Percentiles rank a stretch among this genome's conserved stretches.
Conservation (phyloP, 2,888 invertebrate genomes). For the Minunthozetes semirufus region DNA sequence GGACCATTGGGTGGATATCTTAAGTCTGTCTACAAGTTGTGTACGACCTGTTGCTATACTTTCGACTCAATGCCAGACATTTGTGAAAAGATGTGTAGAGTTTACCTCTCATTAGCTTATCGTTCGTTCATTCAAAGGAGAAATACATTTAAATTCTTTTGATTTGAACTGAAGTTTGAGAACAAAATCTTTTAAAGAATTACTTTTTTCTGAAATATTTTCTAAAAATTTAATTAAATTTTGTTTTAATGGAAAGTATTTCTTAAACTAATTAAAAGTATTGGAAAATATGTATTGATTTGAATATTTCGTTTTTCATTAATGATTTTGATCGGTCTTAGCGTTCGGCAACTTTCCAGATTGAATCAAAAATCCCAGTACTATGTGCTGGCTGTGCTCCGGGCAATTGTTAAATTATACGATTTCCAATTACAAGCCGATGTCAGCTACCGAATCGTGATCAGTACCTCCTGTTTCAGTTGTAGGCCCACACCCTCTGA, state of each 20-base stretch:
- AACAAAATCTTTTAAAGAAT: not conserved
- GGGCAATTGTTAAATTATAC: constrained; percentile 26
- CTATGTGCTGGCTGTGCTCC: not conserved
- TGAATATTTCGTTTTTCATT: constrained; percentile 20
- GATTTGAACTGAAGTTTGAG: not conserved
- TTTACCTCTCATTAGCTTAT: not conserved
- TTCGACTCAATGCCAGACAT: not conserved
- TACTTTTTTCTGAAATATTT: not conserved
- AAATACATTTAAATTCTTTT: too few species aligned
- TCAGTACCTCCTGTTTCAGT: constrained; percentile 31
- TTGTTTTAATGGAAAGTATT: not conserved
- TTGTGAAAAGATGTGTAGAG: not conserved
- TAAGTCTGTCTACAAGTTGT: constrained; percentile 8
- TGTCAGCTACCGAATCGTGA: constrained; percentile 32
- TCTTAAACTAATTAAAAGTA: constrained; percentile 20
- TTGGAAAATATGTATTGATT: not conserved
- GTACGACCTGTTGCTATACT: not conserved
- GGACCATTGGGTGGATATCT: constrained; percentile 8
- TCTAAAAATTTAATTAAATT: not conserved
- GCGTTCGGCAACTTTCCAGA: not conserved
- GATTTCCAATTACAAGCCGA: constrained; percentile 30
- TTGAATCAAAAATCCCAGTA: not conserved
- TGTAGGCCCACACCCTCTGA: constrained; percentile 24
- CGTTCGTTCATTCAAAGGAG: too few species aligned
- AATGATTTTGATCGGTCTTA: not conserved